Evolutionary conservation across 2,113 vertebrate genomes (phyloP), one percentile per base, ranked within the genome.

Genomic region (Pontoporia blainvillei): DNA sequence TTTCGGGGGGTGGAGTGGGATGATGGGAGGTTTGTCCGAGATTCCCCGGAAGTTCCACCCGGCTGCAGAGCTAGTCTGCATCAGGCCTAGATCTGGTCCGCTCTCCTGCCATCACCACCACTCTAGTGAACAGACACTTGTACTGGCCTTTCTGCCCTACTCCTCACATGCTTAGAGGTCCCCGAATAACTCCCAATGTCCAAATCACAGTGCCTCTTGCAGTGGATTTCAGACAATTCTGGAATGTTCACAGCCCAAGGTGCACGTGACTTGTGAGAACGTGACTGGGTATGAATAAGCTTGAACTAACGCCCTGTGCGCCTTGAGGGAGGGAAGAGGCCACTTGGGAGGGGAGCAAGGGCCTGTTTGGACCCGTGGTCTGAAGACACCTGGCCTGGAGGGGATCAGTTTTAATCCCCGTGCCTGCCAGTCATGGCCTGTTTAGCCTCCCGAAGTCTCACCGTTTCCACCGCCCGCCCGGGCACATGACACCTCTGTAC

Each of bases 1-100:
- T 52, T 67, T 23, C 1, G 0, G 13, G 13, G 20, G 10, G 3
- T 14, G 11, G 34, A 5, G 34, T 2, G 4, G 9, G 13, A 18
- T 29, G 57, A 13, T 20, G 5, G 34, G 31, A 23, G 21, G 36
- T 11, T 73, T n/a, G 23, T 36, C 39, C 3, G 14, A 49, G 17
- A 5, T 12, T 9, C 18, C 11, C 23, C 29, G 5, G 14, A 36
- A 64, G 64, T 83, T 64, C n/a, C 2, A 14, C 39, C 34, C 7
- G 57, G 75, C 23, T 25, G 64, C 18, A 39, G 11, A 3, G 6
- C 41, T 59, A 34, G 18, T 5, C 15, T 52, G n/a, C 34, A 23
- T 12, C 20, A 18, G 1, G 25, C 9, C 66, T 54, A 7, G 2
- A 20, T 34, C 5, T 2, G n/a, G 23, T 49, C 17, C 31, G 4